Conservation (phyloP, 2,797 vertebrate genomes). For the Eulemur coronatus region DNA sequence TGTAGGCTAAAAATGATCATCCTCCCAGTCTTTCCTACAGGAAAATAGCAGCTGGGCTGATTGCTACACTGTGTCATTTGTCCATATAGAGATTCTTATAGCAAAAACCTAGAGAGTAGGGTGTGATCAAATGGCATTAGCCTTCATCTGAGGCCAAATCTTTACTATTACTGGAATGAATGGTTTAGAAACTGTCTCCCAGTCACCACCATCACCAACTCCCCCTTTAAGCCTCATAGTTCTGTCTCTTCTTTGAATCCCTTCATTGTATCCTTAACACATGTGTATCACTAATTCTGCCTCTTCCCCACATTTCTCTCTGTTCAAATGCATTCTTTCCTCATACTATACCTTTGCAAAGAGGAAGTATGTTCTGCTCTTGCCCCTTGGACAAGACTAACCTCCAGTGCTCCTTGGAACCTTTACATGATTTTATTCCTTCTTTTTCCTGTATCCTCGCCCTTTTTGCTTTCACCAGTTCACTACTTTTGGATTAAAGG, state of each 20-base stretch:
- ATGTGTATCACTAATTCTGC: neutral
- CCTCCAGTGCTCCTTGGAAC: neutral
- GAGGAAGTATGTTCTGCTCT: neutral
- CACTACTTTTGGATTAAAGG: neutral
- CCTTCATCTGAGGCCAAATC: neutral
- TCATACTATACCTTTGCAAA: neutral
- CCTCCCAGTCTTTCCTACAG: slow-evolving; percentile 13
- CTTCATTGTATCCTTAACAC: neutral
- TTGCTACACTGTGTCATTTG: slow-evolving; percentile 8
- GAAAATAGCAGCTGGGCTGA: neutral
- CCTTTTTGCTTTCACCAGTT: neutral
- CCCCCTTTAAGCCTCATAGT: neutral
- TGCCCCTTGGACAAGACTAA: neutral
- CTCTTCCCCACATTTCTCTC: slow-evolving; percentile 1
- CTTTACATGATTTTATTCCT: neutral
- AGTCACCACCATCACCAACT: neutral
- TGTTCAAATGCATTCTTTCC: neutral
- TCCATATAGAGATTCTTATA: neutral
- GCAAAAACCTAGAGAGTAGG: neutral
- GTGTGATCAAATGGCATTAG: neutral
- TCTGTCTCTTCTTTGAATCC: neutral
- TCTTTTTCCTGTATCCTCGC: neutral
- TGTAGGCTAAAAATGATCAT: neutral
- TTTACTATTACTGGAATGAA: neutral
- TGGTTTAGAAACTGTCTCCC: neutral